These are phyloP conservation scores for Lontra canadensis DNA, from an alignment of 2,113 vertebrate genomes.

Conservation along the genomic window DNA sequence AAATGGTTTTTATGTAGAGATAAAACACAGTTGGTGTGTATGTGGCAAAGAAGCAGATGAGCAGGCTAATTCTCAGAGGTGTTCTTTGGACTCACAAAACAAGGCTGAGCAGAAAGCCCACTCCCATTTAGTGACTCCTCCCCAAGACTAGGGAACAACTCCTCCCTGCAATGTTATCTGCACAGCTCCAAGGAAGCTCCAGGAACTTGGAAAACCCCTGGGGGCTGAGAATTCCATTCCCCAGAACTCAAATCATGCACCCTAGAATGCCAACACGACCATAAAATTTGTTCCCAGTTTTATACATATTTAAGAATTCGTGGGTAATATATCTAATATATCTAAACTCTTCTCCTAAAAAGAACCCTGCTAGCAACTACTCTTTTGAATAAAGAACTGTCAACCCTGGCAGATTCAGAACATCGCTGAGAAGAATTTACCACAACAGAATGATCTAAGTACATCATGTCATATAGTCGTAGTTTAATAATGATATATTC, in stretches of 20 bases:
- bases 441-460: constrained; percentile 29
- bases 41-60: neutral
- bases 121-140: neutral
- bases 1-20: neutral
- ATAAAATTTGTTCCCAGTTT: constrained; percentile 73
- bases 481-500: constrained; percentile 31
- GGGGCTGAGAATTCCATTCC: constrained; percentile 57
- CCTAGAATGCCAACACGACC: constrained; percentile 67
- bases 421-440: constrained; percentile 74
- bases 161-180: no score
- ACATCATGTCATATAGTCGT: neutral
- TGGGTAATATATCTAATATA: constrained; percentile 76
- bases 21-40: neutral
- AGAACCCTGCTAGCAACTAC: constrained; percentile 65
- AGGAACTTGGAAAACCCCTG: neutral
- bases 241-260: constrained; percentile 55
- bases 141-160: neutral
- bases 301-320: constrained; percentile 79
- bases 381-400: constrained; percentile 77
- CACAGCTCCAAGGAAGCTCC: neutral
- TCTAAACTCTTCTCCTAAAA: constrained; percentile 65
- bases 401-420: constrained; percentile 80
- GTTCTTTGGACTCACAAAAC: constrained; percentile 5
- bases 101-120: neutral
- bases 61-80: neutral